Conservation (phyloP, 2,888 invertebrate genomes). For the Anthrax anthrax region DNA sequence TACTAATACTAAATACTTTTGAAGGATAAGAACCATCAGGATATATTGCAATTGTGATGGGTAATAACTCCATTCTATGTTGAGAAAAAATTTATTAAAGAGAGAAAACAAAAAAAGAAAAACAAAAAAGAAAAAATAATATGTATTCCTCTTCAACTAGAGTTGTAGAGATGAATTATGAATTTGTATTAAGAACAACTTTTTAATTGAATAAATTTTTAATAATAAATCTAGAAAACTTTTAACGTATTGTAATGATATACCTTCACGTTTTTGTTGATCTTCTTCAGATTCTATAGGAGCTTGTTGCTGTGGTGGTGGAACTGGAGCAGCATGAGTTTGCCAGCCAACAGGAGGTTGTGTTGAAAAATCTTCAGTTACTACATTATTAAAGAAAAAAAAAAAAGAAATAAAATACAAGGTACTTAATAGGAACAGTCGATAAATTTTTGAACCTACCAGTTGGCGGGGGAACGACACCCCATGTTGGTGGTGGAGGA, state of each 20-base stretch:
- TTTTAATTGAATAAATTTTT: too few species aligned
- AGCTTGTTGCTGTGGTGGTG: constrained; percentile 7
- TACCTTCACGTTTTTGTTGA: constrained; percentile 29
- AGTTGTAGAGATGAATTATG: too few species aligned
- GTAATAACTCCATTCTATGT: constrained; percentile 4
- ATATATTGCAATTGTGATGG: constrained; percentile 1
- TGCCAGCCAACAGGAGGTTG: constrained; percentile 5
- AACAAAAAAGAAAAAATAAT: too few species aligned
- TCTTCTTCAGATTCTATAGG: constrained; percentile 12
- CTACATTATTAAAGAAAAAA: not conserved
- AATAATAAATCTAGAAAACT: too few species aligned
- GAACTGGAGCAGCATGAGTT: constrained; percentile 7
- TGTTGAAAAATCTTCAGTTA: constrained; percentile 8
- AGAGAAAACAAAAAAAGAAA: too few species aligned
- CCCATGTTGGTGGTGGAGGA: constrained; percentile 26
- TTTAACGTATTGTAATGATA: constrained; percentile 14
- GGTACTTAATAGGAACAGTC: constrained; percentile 3
- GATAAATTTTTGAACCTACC: too few species aligned
- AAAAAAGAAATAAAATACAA: not conserved
- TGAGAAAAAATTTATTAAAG: constrained; percentile 7
- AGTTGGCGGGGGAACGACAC: constrained; percentile 17
- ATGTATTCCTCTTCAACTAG: too few species aligned
- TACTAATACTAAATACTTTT: too few species aligned
- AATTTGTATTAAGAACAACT: too few species aligned
- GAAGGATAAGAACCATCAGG: too few species aligned